These are phyloP conservation scores for Musca vetustissima DNA, from an alignment of 1,140 invertebrate species.

Conservation along the genomic window DNA sequence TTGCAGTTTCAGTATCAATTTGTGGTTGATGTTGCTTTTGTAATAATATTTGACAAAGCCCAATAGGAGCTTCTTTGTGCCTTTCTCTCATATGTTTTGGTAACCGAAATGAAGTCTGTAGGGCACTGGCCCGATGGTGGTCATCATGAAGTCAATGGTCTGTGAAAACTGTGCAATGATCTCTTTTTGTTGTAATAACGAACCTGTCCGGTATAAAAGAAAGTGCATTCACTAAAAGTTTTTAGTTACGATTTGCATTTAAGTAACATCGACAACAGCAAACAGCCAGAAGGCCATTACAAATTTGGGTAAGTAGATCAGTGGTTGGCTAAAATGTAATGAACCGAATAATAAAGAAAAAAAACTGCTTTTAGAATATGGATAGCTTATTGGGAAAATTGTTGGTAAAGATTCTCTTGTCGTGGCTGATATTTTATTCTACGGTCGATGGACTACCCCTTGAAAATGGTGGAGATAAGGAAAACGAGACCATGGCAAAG, in stretches of 20 bases:
- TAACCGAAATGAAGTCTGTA: neutral
- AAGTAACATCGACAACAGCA: too few relatives aligned
- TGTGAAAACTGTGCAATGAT: neutral
- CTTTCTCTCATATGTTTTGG: too few relatives aligned
- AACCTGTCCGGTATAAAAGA: slow-evolving; percentile 13
- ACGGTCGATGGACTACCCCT: too few relatives aligned
- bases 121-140: neutral
- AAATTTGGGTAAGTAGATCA: too few relatives aligned
- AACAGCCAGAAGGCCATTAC: too few relatives aligned
- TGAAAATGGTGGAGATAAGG: neutral
- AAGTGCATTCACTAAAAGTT: neutral
- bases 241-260: too few relatives aligned
- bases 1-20: too few relatives aligned
- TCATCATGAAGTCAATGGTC: slow-evolving; percentile 1
- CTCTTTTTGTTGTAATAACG: neutral
- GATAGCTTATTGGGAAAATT: neutral
- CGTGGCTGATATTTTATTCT: neutral
- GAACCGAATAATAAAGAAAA: neutral
- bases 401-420: neutral
- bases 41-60: too few relatives aligned
- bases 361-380: neutral
- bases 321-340: neutral
- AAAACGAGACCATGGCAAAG: neutral
- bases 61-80: too few relatives aligned
- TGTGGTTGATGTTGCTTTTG: too few relatives aligned